Evolutionary conservation across 2,113 vertebrate genomes (phyloP).

Genomic region (Todiramphus saurophagus): DNA sequence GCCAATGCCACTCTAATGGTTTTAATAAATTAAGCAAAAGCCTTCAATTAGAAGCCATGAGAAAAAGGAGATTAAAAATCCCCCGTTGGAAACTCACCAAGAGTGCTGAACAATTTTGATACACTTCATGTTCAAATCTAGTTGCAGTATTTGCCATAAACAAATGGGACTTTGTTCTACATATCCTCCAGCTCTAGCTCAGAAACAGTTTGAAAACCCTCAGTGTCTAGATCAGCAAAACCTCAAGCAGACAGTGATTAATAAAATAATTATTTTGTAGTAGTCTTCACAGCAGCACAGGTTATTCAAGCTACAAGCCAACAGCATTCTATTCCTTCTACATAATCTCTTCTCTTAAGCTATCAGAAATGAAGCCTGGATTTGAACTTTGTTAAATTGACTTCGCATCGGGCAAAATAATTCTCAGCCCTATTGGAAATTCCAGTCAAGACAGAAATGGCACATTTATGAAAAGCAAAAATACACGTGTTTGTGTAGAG

Average conservation of each 20-base stretch:
- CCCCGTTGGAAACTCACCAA: not conserved
- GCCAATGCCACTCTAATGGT: not conserved
- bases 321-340: not conserved
- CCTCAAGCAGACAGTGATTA: not conserved
- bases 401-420: not conserved
- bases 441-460: not conserved
- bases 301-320: not conserved
- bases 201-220: not conserved
- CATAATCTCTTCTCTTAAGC: not conserved
- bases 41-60: slow-evolving; percentile 7
- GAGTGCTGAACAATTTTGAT: not conserved
- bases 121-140: not conserved
- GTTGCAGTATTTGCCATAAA: not conserved
- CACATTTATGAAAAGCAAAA: not conserved
- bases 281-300: not conserved
- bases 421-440: not conserved
- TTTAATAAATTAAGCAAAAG: slow-evolving; percentile 28
- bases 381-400: not conserved
- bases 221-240: not conserved
- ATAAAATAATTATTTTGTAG: not conserved
- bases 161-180: not conserved
- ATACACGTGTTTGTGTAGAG: rapidly evolving
- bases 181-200: not conserved
- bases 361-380: not conserved
- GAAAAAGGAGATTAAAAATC: not conserved